These are phyloP conservation scores for Amphiduros pacificus DNA, from an alignment of 2,888 invertebrate genomes.

Conservation along the genomic window DNA sequence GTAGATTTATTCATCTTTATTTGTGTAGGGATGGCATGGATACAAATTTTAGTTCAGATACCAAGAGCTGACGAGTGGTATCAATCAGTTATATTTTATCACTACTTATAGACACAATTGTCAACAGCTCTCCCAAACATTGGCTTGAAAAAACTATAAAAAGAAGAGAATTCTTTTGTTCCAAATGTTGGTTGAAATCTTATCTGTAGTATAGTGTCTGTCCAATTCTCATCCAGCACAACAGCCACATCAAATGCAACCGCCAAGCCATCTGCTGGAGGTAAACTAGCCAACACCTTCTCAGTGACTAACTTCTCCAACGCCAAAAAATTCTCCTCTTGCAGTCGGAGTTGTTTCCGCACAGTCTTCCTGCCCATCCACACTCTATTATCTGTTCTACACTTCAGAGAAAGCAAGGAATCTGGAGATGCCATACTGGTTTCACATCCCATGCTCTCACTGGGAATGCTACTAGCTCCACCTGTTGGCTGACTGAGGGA, in stretches of 20 bases:
- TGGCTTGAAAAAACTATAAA: constrained; percentile 1
- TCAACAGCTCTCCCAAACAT: too few species aligned
- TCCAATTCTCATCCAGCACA: neutral
- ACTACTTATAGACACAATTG: too few species aligned
- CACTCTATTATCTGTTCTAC: neutral
- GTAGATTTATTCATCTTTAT: too few species aligned
- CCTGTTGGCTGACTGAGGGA: too few species aligned
- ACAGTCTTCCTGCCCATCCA: constrained; percentile 8
- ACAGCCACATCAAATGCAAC: neutral
- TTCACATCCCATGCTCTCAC: neutral
- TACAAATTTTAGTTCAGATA: too few species aligned
- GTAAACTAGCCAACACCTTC: neutral
- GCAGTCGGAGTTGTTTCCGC: neutral
- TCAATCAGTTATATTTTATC: too few species aligned
- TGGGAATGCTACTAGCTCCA: neutral
- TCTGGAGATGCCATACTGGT: too few species aligned
- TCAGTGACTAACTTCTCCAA: neutral
- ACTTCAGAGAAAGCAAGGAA: neutral
- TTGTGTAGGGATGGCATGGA: too few species aligned
- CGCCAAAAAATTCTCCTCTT: neutral
- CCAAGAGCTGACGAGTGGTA: too few species aligned
- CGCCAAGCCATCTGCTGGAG: neutral
- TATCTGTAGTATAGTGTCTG: neutral
- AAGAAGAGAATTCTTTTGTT: neutral
- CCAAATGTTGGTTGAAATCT: neutral